Evolutionary conservation across 1,140 invertebrate genomes (phyloP).

Genomic region (Hyposmocoma kahamanoa): DNA sequence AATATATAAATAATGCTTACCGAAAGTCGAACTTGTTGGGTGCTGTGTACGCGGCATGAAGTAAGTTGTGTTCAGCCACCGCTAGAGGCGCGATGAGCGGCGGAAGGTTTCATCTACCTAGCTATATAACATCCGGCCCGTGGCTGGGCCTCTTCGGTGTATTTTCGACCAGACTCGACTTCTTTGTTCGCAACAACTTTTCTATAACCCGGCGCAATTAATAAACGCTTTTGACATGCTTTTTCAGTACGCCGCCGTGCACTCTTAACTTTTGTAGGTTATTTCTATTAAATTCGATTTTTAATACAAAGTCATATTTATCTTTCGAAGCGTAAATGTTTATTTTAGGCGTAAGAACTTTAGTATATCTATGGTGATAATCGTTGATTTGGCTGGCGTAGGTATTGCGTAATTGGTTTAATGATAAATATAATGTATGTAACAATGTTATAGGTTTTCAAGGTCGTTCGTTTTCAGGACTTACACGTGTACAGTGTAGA

Average conservation of each 20-base stretch:
- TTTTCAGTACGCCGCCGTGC: conserved; percentile 32
- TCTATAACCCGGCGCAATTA: conserved; percentile 39
- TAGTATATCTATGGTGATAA: too few relatives aligned
- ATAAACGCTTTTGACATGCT: conserved; percentile 39
- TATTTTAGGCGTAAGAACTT: too few relatives aligned
- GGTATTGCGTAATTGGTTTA: too few relatives aligned
- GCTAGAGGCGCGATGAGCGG: conserved; percentile 53
- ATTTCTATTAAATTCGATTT: conserved; percentile 32
- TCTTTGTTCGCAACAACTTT: conserved; percentile 67
- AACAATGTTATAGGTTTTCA: too few relatives aligned
- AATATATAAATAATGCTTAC: conserved; percentile 19
- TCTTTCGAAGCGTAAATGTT: too few relatives aligned
- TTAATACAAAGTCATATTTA: too few relatives aligned
- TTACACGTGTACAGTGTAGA: too few relatives aligned
- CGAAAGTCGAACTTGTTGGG: conserved; percentile 31
- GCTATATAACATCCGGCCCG: conserved; percentile 68
- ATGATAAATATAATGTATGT: too few relatives aligned
- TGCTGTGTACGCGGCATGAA: conserved; percentile 60
- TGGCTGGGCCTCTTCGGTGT: conserved; percentile 71
- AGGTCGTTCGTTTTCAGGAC: too few relatives aligned
- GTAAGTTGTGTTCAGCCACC: conserved; percentile 49
- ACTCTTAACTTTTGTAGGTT: conserved; percentile 31
- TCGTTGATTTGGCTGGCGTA: too few relatives aligned
- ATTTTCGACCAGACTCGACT: conserved; percentile 55
- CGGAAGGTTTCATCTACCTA: conserved; percentile 73